Evolutionary conservation across 2,888 invertebrate species (phyloP), one percentile per base, ranked within the genome.

Genomic region (Lacanobia oleracea): DNA sequence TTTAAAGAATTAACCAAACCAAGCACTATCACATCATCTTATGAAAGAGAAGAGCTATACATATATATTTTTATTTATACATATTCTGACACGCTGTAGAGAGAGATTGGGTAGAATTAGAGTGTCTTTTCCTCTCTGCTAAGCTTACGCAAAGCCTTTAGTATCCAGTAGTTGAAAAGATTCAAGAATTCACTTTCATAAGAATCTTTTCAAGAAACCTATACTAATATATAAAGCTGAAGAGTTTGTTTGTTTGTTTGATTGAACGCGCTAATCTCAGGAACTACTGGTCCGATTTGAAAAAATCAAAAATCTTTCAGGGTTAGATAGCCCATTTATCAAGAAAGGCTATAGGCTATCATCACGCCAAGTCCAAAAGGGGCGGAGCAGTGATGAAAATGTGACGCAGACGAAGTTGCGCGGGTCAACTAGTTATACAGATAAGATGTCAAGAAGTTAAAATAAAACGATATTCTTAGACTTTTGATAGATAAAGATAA

Each of bases 401-500:
- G n/a, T n/a, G n/a, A n/a, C n/a, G n/a, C n/a, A n/a, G n/a, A n/a
- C n/a, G n/a, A n/a, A n/a, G n/a, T n/a, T n/a, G n/a, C n/a, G n/a
- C n/a, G n/a, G n/a, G n/a, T n/a, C n/a, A n/a, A n/a, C n/a, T n/a
- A n/a, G n/a, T n/a, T n/a, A 18, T 27, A 50, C 18, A 23, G 7
- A 12, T 59, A 27, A 40, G 21, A 67, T 63, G 62, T 68, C 51
- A 63, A 63, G 10, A 33, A 14, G 33, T 53, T 40, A 63, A 7
- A 23, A 56, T 56, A 61, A 61, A 67, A 50, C 54, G 40, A 54
- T 63, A 43, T 50, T 64, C 43, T 53, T 57, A 33, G 43, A 60
- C 16, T 21, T 60, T 67, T 61, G 59, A 54, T 37, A 74, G 33
- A 18, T 65, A 21, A 48, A 64, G 10, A 21, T 72, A 51, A 60